Percentiles rank a stretch among this genome's conserved stretches.
phyloP scores from a whole-genome alignment of 2,113 vertebrate species.

The Paedocypris sp. region DNA sequence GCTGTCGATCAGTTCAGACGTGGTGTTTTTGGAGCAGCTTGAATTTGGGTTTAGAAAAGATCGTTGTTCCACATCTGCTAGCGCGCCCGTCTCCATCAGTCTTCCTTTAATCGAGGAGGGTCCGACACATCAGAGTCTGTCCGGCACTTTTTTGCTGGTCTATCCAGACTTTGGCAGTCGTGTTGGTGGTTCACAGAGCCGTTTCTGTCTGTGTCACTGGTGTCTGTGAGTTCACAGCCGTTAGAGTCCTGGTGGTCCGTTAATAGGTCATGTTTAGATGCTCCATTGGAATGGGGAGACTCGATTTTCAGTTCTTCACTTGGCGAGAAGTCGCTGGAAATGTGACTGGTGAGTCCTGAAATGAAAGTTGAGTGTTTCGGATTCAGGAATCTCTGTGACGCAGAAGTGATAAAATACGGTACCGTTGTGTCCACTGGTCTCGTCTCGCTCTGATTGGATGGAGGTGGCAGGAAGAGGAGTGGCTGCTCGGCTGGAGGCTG shows the following conservation, averaged over 20 bases:
- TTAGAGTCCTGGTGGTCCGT: constrained; percentile 16
- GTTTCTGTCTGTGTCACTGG: background rate
- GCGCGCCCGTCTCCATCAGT: constrained; percentile 20
- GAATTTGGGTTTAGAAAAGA: constrained; percentile 2
- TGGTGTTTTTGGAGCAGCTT: constrained; percentile 36
- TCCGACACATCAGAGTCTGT: constrained; percentile 16
- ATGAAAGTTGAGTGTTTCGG: too few species aligned
- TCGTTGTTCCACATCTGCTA: background rate
- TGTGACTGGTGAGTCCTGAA: constrained; percentile 16
- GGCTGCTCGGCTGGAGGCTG: constrained; percentile 79
- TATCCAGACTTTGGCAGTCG: constrained; percentile 9
- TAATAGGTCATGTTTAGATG: background rate
- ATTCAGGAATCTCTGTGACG: too few species aligned
- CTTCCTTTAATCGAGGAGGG: constrained; percentile 6
- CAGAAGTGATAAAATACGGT: too few species aligned
- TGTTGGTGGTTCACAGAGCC: background rate
- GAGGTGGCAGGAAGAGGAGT: constrained; percentile 85
- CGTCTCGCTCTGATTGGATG: constrained; percentile 83
- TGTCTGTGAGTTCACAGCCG: constrained; percentile 1
- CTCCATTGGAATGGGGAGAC: background rate
- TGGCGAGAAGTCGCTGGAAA: background rate
- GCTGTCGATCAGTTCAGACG: background rate
- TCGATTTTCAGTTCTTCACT: background rate
- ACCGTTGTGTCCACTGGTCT: constrained; percentile 82
- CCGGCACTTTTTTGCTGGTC: constrained; percentile 23